phyloP scores from a whole-genome alignment of 2,113 vertebrate species.

The Carollia perspicillata region DNA sequence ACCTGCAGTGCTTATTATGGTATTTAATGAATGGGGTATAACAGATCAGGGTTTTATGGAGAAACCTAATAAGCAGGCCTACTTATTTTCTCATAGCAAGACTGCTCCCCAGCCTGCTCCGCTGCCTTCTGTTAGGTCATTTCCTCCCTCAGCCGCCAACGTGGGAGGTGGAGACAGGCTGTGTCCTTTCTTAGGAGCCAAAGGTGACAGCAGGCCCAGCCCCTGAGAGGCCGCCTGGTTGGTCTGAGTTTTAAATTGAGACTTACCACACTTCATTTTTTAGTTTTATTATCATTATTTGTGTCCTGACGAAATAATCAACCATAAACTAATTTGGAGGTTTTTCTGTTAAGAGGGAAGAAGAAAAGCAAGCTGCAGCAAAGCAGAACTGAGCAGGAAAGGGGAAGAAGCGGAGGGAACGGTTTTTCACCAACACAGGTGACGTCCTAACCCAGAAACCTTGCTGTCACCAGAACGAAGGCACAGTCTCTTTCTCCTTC shows the following conservation, averaged over 20 bases:
- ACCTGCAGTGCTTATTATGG: background rate
- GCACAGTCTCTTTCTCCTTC: background rate
- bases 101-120: background rate
- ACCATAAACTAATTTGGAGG: background rate
- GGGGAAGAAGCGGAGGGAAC: background rate
- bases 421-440: background rate
- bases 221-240: background rate
- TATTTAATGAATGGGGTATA: constrained; percentile 14
- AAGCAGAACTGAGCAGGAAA: background rate
- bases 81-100: constrained; percentile 11
- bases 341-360: background rate
- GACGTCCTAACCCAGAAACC: background rate
- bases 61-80: background rate
- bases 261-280: background rate
- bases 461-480: background rate
- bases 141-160: background rate
- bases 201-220: background rate
- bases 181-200: background rate
- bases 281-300: constrained; percentile 1
- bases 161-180: background rate
- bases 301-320: background rate
- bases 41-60: constrained; percentile 42
- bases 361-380: background rate
- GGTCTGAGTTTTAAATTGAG: background rate
- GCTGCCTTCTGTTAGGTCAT: background rate